A percentile compares a stretch with the other conserved stretches of the same genome.
These are phyloP conservation scores for Iselma pallidipennis DNA, from an alignment of 2,888 invertebrate genomes.

Conservation along the genomic window DNA sequence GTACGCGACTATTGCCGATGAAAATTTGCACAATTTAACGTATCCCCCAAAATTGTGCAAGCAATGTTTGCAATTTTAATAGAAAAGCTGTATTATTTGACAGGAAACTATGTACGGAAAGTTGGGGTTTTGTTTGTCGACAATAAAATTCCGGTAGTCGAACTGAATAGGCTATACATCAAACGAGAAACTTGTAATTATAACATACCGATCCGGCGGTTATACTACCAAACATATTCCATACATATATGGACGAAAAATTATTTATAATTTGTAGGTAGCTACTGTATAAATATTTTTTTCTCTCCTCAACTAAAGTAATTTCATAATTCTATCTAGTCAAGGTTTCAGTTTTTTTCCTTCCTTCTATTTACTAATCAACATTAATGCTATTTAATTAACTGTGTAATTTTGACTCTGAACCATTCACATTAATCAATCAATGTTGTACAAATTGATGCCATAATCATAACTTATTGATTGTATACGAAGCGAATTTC, in stretches of 20 bases:
- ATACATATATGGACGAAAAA: constrained; percentile 10
- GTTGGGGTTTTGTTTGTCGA: constrained; percentile 10
- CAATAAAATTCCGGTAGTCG: constrained; percentile 44
- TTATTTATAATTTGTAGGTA: constrained; percentile 7
- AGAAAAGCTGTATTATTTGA: background rate
- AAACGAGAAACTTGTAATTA: constrained; percentile 37
- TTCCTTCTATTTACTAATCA: too few relatives aligned
- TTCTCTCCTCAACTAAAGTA: background rate
- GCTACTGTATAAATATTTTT: constrained; percentile 14
- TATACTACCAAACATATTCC: constrained; percentile 8
- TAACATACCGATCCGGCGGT: constrained; percentile 29
- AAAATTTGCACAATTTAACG: too few relatives aligned
- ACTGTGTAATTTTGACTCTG: background rate
- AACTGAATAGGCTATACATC: constrained; percentile 35
- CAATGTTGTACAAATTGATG: background rate
- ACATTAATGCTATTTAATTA: background rate
- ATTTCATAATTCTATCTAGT: background rate
- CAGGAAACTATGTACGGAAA: background rate
- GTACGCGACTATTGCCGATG: too few relatives aligned
- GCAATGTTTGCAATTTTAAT: background rate
- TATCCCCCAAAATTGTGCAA: background rate
- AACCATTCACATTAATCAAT: background rate
- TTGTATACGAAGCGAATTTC: background rate
- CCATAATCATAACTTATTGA: background rate
- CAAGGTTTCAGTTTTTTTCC: background rate